Conservation (phyloP, 2,888 invertebrate species). For the Augochlorella aurata region DNA sequence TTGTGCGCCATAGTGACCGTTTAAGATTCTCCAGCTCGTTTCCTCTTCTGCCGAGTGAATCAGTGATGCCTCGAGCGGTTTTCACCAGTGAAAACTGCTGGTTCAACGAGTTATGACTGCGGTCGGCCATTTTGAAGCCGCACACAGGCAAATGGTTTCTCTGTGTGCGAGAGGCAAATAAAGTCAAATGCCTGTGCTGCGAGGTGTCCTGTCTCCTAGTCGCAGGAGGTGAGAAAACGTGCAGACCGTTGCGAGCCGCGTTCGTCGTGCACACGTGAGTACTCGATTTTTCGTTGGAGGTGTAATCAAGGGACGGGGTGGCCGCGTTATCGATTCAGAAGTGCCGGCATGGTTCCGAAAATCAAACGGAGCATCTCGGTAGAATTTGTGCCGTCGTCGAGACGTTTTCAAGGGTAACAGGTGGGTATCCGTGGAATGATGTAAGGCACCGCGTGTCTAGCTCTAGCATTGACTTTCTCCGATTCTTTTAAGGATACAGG, state of each 20-base stretch:
- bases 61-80: not conserved
- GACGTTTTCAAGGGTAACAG: constrained; percentile 57
- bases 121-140: constrained; percentile 54
- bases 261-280: not conserved
- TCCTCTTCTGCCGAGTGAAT: not conserved
- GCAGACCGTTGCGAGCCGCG: not conserved
- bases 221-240: constrained; percentile 22
- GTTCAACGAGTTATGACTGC: constrained; percentile 18
- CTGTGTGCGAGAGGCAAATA: constrained; percentile 30
- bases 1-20: not conserved
- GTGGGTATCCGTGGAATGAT: constrained; percentile 46
- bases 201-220: constrained; percentile 9
- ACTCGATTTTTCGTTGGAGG: not conserved
- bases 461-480: constrained; percentile 57
- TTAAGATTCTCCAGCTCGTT: not conserved
- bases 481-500: constrained; percentile 30
- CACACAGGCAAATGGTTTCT: constrained; percentile 4
- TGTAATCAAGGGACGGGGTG: not conserved
- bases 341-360: constrained; percentile 49
- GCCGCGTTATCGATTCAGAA: constrained; percentile 47
- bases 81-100: not conserved
- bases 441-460: constrained; percentile 46
- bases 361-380: constrained; percentile 32
- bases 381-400: constrained; percentile 8
- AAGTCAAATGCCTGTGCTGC: constrained; percentile 24